Conservation (phyloP, 2,113 vertebrate genomes). For the Dromaius novaehollandiae region DNA sequence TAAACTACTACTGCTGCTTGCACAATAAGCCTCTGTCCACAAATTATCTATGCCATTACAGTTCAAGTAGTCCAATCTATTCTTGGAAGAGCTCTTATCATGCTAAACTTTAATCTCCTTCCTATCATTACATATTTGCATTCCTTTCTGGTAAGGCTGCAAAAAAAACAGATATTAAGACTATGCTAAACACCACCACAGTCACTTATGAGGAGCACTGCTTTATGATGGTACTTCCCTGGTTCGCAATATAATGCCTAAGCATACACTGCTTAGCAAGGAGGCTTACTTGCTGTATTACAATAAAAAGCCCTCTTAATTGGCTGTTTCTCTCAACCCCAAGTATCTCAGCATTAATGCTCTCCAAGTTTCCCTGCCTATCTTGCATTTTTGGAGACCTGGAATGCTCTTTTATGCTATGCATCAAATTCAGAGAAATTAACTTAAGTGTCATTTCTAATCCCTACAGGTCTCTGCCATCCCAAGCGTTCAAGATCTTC, state of each 20-base stretch:
- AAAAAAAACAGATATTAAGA: not conserved
- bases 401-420: not conserved
- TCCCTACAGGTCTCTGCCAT: not conserved
- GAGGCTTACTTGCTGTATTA: not conserved
- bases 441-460: slow-evolving; percentile 34
- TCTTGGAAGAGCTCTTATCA: not conserved
- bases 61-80: not conserved
- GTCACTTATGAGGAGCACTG: accelerated
- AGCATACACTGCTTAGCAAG: not conserved
- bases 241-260: not conserved
- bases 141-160: not conserved
- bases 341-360: not conserved
- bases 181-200: not conserved
- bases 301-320: not conserved
- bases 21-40: not conserved
- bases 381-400: not conserved
- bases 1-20: not conserved
- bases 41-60: not conserved
- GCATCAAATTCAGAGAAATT: not conserved
- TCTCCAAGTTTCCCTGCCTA: slow-evolving; percentile 1
- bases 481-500: not conserved
- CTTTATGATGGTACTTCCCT: not conserved
- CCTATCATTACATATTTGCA: not conserved
- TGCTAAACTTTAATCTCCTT: not conserved
- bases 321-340: not conserved